phyloP scores from a whole-genome alignment of 2,113 vertebrate genomes.

The Brevimyrus niger region DNA sequence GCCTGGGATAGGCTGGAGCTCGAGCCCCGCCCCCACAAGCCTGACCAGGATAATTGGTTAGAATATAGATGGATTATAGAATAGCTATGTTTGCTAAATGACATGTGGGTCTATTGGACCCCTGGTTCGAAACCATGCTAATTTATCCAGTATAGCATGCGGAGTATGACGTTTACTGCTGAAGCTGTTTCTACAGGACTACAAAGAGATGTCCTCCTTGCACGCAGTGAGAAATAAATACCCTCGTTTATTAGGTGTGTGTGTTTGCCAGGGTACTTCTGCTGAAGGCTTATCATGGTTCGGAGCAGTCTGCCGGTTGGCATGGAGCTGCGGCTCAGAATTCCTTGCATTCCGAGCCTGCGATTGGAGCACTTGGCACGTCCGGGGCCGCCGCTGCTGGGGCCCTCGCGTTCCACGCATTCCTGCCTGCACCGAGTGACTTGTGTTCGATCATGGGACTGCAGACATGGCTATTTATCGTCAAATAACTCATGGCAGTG shows the following conservation, averaged over 20 bases:
- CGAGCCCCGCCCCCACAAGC: neutral
- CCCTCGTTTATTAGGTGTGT: constrained; percentile 5
- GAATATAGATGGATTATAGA: neutral
- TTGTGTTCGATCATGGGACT: constrained; percentile 65
- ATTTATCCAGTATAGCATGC: neutral
- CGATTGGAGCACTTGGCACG: constrained; percentile 40
- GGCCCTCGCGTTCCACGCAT: constrained; percentile 57
- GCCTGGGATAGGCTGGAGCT: neutral
- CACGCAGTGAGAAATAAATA: neutral
- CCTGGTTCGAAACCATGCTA: neutral
- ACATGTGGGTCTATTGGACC: neutral
- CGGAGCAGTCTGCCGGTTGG: constrained; percentile 40
- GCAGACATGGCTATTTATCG: constrained; percentile 68
- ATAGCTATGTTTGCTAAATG: neutral
- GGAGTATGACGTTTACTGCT: neutral
- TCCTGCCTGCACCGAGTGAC: constrained; percentile 48
- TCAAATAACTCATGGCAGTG: constrained; percentile 61
- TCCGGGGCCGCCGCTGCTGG: constrained; percentile 43
- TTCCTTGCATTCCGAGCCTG: constrained; percentile 64
- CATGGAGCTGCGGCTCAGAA: constrained; percentile 44
- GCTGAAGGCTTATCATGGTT: constrained; percentile 23
- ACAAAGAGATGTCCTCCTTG: neutral
- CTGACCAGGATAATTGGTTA: neutral
- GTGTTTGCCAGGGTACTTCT: neutral
- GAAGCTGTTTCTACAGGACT: neutral